Conservation (phyloP, 2,113 vertebrate species). For the Rhea pennata region DNA sequence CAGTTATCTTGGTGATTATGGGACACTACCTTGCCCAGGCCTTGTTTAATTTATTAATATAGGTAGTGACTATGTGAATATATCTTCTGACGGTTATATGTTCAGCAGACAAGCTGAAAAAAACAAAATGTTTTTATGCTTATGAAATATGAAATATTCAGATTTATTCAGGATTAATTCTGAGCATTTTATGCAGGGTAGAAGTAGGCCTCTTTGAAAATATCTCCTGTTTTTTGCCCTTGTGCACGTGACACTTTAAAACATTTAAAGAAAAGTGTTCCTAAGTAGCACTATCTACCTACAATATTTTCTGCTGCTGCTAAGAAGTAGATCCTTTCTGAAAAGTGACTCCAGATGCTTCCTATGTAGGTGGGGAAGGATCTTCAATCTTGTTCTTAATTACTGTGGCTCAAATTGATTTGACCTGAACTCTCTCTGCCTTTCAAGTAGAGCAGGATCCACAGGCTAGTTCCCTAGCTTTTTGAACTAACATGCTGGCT, state of each 20-base stretch:
- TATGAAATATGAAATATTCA: neutral
- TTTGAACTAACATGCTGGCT: constrained; percentile 72
- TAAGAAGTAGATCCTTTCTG: constrained; percentile 1
- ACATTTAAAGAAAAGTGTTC: neutral
- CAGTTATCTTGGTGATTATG: neutral
- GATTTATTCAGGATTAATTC: neutral
- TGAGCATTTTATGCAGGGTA: neutral
- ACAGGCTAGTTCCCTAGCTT: constrained; percentile 62
- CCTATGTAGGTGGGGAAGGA: constrained; percentile 31
- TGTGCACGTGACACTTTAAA: neutral
- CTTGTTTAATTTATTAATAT: neutral
- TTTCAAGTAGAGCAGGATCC: constrained; percentile 63
- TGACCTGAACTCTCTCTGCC: constrained; percentile 66
- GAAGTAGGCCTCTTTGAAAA: neutral
- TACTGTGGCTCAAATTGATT: constrained; percentile 71
- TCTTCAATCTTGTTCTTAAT: constrained; percentile 75
- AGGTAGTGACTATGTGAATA: neutral
- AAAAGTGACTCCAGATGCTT: constrained; percentile 48
- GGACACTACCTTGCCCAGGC: neutral
- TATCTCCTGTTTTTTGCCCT: neutral
- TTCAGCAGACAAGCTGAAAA: neutral
- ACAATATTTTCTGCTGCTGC: neutral
- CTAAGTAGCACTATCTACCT: neutral
- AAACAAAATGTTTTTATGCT: neutral
- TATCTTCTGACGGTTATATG: neutral